Conservation (phyloP, 2,797 vertebrate genomes). For the Ctenopoma kingsleyae region DNA sequence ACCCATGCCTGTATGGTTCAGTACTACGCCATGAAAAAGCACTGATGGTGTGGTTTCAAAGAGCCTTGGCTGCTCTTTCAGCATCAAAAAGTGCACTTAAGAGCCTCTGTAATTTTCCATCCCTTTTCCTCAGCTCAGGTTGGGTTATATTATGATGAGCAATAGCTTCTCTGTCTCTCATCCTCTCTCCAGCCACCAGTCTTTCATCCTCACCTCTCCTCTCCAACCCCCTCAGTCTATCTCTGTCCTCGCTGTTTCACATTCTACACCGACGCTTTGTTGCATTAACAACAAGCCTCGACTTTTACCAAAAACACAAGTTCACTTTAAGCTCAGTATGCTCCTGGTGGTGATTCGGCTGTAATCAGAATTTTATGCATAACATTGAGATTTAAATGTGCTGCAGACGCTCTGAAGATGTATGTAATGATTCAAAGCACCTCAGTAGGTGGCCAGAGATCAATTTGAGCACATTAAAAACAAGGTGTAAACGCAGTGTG, state of each 20-base stretch:
- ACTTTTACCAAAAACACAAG: conserved; percentile 17
- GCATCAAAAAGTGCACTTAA: conserved; percentile 76
- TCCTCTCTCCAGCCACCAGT: conserved; percentile 31
- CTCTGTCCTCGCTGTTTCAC: conserved; percentile 29
- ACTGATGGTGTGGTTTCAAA: conserved; percentile 73
- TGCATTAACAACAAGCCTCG: conserved; percentile 47
- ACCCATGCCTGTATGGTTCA: conserved; percentile 45
- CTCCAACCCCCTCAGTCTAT: conserved; percentile 19
- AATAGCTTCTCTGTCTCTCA: conserved; percentile 35
- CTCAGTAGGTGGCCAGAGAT: conserved; percentile 34
- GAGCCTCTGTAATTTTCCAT: conserved; percentile 68
- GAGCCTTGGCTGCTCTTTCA: conserved; percentile 70
- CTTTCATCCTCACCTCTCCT: conserved; percentile 55
- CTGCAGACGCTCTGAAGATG: conserved; percentile 16
- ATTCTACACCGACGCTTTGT: conserved; percentile 29
- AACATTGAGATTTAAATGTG: conserved; percentile 35
- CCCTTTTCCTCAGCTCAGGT: conserved; percentile 51
- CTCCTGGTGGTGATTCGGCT: not conserved
- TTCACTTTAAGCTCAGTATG: conserved; percentile 23
- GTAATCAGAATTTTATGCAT: conserved; percentile 36
- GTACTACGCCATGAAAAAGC: conserved; percentile 45
- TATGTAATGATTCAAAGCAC: conserved; percentile 49
- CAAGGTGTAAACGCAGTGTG: conserved; percentile 34
- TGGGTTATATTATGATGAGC: conserved; percentile 65
- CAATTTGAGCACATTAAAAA: conserved; percentile 20